These are phyloP conservation scores for Diorhabda sublineata DNA, from an alignment of 1,140 invertebrate genomes.

Conservation along the genomic window DNA sequence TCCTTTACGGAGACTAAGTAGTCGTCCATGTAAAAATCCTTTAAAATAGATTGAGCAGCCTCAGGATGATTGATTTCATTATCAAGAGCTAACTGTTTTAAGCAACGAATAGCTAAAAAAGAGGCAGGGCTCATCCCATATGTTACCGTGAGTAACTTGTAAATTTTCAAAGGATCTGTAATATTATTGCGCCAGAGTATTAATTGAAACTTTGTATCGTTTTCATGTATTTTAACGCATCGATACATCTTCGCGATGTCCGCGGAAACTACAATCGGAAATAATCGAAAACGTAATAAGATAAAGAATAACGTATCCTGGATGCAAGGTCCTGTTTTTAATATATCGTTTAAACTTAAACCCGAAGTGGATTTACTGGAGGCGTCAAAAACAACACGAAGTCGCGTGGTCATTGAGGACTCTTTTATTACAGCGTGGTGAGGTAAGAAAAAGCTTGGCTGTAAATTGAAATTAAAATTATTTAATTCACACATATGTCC, in stretches of 20 bases:
- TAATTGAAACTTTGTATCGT: constrained; percentile 31
- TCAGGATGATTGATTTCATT: constrained; percentile 37
- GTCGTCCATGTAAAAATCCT: constrained; percentile 51
- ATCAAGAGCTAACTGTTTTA: constrained; percentile 36
- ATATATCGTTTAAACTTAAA: constrained; percentile 6
- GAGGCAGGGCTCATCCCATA: constrained; percentile 45
- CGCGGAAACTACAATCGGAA: constrained; percentile 34
- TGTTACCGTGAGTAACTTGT: constrained; percentile 43
- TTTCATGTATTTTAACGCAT: background rate
- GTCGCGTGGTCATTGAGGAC: background rate
- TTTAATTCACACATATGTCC: constrained; percentile 37
- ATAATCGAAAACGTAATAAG: constrained; percentile 39
- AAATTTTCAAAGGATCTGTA: constrained; percentile 33
- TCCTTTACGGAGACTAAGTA: constrained; percentile 42
- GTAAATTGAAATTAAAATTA: background rate
- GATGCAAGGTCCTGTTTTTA: constrained; percentile 18
- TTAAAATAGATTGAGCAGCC: constrained; percentile 32
- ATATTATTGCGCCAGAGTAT: constrained; percentile 46
- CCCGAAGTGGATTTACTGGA: background rate
- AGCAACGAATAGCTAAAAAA: constrained; percentile 40
- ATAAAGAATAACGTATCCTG: constrained; percentile 37
- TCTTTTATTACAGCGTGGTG: background rate
- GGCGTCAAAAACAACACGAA: constrained; percentile 9
- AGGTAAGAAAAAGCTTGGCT: background rate
- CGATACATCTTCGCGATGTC: constrained; percentile 46